A percentile compares a stretch with the other conserved stretches of the same genome.
phyloP scores from a whole-genome alignment of 2,888 invertebrate species.

The Congeria kusceri region DNA sequence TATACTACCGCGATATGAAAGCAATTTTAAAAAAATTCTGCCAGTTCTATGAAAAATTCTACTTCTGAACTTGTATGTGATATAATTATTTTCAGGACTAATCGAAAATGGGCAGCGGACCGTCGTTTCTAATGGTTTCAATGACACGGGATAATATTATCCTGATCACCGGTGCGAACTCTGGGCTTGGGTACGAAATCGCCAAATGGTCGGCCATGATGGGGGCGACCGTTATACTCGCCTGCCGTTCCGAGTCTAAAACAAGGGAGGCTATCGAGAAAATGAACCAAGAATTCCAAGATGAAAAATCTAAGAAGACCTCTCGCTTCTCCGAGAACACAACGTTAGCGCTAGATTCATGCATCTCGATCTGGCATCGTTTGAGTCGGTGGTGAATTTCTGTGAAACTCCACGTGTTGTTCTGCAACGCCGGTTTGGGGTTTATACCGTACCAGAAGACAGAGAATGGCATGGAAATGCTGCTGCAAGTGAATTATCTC shows the following conservation, averaged over 20 bases:
- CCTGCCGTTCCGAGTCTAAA: conserved; percentile 69
- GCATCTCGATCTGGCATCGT: conserved; percentile 50
- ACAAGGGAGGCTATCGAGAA: conserved; percentile 53
- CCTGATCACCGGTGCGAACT: too few species aligned
- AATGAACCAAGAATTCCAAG: conserved; percentile 47
- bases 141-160: conserved; percentile 43
- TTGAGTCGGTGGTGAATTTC: conserved; percentile 55
- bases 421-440: conserved; percentile 61
- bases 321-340: conserved; percentile 31
- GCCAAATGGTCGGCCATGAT: conserved; percentile 73
- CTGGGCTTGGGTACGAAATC: conserved; percentile 71
- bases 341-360: conserved; percentile 48
- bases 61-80: too few species aligned
- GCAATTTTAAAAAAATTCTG: too few species aligned
- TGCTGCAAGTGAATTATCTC: too few species aligned
- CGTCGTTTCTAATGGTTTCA: conserved; percentile 42
- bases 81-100: too few species aligned
- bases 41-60: too few species aligned
- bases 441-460: conserved; percentile 51
- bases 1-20: too few species aligned
- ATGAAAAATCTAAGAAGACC: conserved; percentile 30
- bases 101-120: conserved; percentile 38
- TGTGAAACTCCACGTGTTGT: conserved; percentile 47
- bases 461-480: conserved; percentile 61
- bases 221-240: conserved; percentile 72